Evolutionary conservation across 1,140 invertebrate genomes (phyloP).

Genomic region (Trinorchestia longiramus): DNA sequence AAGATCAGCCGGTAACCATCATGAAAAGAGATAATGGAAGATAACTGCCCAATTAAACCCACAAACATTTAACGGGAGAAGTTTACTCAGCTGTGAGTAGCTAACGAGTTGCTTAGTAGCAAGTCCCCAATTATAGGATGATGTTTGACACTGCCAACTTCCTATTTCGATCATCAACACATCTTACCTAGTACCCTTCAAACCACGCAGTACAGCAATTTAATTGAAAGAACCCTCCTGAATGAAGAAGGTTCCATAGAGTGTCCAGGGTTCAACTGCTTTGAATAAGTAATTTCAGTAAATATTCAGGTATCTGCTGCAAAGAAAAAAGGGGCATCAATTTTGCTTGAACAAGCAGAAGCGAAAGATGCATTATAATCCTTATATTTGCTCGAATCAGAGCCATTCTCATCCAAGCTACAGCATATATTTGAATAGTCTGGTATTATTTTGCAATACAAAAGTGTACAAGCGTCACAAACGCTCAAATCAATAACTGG

Average conservation of each 20-base stretch:
- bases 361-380: background rate
- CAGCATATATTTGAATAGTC: background rate
- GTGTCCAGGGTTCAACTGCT: background rate
- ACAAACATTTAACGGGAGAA: background rate
- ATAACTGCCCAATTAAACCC: background rate
- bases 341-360: background rate
- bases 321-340: background rate
- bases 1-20: background rate
- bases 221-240: background rate
- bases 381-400: background rate
- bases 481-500: background rate
- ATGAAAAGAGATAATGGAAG: background rate
- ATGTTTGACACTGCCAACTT: background rate
- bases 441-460: background rate
- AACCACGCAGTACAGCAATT: background rate
- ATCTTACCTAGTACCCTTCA: background rate
- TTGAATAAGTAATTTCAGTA: background rate
- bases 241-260: background rate
- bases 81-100: background rate
- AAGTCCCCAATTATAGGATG: background rate
- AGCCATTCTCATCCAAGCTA: background rate
- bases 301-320: background rate
- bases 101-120: too few relatives aligned
- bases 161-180: background rate
- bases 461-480: background rate